Percentiles rank a stretch among this genome's conserved stretches.
Conservation (phyloP, 2,888 invertebrate genomes). For the Oithona nana region DNA sequence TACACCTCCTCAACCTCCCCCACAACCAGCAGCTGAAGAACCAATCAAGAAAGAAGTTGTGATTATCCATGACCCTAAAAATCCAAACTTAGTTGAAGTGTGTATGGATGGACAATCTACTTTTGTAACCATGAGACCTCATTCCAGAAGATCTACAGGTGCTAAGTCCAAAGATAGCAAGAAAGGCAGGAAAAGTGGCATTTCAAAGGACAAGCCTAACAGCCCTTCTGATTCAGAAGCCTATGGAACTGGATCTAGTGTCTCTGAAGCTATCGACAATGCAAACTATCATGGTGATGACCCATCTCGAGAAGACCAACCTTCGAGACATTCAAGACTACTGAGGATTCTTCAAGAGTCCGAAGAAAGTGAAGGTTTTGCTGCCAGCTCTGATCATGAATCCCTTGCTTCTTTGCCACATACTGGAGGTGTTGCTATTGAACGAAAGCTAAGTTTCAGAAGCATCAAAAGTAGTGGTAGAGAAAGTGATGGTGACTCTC, state of each 20-base stretch:
- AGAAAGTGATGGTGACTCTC: constrained; percentile 8
- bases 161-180: not conserved
- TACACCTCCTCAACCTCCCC: not conserved
- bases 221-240: constrained; percentile 10
- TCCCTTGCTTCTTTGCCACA: constrained; percentile 4
- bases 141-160: not conserved
- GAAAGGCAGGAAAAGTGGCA: not conserved
- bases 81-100: constrained; percentile 5
- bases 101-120: not conserved
- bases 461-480: not conserved
- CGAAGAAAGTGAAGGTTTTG: not conserved
- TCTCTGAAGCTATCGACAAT: not conserved
- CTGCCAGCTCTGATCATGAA: constrained; percentile 3
- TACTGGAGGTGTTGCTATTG: not conserved
- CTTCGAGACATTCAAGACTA: constrained; percentile 4
- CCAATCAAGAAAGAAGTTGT: not conserved
- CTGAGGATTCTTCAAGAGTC: constrained; percentile 2
- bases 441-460: constrained; percentile 4
- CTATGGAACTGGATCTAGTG: constrained; percentile 11
- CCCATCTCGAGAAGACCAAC: not conserved
- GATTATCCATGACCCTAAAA: not conserved
- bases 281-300: not conserved
- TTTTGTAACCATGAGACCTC: constrained; percentile 7
- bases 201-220: not conserved
- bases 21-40: not conserved